Evolutionary conservation across 53 echinoderm and acorn worm species (phyloP).

Genomic region (Pentamera pediparva): DNA sequence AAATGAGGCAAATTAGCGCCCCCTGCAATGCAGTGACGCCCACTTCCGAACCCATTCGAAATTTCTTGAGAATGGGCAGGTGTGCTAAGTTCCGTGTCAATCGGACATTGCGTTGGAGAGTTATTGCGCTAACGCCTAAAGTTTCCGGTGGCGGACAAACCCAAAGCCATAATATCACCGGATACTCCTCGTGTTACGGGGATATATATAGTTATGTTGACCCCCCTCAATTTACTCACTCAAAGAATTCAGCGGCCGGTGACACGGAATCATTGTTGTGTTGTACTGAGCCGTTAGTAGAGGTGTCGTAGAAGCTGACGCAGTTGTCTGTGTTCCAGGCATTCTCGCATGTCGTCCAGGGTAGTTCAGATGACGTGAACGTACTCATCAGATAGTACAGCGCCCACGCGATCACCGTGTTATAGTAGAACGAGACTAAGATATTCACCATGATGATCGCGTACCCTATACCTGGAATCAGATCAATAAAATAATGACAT

Average conservation of each 20-base stretch:
- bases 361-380: constrained; percentile 56
- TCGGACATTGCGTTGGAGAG: too few relatives aligned
- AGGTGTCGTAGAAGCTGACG: constrained; percentile 20
- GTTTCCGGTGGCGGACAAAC: too few relatives aligned
- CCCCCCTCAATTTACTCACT: constrained; percentile 55
- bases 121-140: too few relatives aligned
- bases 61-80: too few relatives aligned
- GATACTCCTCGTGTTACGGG: too few relatives aligned
- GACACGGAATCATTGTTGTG: constrained; percentile 38
- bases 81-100: too few relatives aligned
- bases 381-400: constrained; percentile 80
- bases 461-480: constrained; percentile 67
- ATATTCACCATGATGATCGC: constrained; percentile 70
- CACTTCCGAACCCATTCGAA: too few relatives aligned
- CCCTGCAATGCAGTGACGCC: too few relatives aligned
- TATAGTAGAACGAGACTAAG: constrained; percentile 85
- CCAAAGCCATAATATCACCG: too few relatives aligned
- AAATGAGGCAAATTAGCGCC: too few relatives aligned
- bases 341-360: constrained; percentile 85
- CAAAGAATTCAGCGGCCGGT: constrained; percentile 72
- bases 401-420: constrained; percentile 85
- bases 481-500: too few relatives aligned
- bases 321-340: constrained; percentile 80
- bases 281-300: not conserved
- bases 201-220: too few relatives aligned